phyloP scores from a whole-genome alignment of 2,113 vertebrate species.

The Chionis minor region DNA sequence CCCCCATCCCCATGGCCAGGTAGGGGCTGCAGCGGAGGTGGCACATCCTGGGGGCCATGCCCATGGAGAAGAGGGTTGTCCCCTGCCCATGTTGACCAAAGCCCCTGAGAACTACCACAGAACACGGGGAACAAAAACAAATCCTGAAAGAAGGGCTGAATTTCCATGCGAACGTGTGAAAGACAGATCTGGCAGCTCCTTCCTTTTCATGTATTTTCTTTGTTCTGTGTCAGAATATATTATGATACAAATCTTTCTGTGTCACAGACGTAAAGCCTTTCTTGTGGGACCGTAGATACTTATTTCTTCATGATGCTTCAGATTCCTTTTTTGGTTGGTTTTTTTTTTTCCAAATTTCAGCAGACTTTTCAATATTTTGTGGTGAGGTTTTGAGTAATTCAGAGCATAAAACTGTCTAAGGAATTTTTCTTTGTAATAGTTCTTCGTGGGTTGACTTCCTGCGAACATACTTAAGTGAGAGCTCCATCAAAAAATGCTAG shows the following conservation, averaged over 20 bases:
- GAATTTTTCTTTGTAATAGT: neutral
- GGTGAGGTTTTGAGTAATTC: neutral
- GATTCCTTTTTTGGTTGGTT: neutral
- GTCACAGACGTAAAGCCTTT: neutral
- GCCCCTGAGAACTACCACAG: neutral
- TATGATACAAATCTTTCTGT: neutral
- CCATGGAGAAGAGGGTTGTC: neutral
- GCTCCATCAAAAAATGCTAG: neutral
- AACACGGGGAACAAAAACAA: neutral
- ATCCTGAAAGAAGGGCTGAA: neutral
- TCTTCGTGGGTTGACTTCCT: neutral
- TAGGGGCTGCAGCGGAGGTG: neutral
- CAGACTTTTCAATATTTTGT: constrained; percentile 34
- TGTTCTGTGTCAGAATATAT: neutral
- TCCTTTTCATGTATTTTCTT: neutral
- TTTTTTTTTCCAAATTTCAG: neutral
- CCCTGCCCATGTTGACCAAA: neutral
- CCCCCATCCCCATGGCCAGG: neutral
- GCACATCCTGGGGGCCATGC: rapidly evolving
- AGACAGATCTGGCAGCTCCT: neutral
- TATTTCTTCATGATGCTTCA: neutral
- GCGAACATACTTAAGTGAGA: neutral
- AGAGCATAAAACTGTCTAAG: neutral
- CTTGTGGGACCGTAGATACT: neutral
- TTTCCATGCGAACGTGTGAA: neutral